Evolutionary conservation across 1,140 invertebrate species (phyloP).

Genomic region (Bombus confusus): DNA sequence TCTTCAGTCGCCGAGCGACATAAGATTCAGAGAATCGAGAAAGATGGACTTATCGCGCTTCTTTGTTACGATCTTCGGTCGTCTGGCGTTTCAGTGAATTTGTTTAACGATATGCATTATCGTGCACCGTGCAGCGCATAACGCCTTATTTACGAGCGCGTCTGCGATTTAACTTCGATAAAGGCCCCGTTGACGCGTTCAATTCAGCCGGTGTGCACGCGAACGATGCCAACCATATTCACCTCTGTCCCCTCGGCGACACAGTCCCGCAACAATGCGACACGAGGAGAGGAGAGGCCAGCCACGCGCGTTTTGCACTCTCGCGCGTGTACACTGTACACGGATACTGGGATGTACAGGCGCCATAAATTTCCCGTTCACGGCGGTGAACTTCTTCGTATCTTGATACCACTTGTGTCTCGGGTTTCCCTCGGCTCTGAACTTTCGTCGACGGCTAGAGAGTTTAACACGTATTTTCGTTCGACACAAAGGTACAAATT

Average conservation of each 20-base stretch:
- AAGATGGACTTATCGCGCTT: too few species aligned
- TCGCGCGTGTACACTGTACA: background rate
- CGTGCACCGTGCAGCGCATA: constrained; percentile 18
- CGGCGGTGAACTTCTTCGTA: constrained; percentile 40
- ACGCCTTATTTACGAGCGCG: constrained; percentile 30
- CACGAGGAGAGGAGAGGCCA: background rate
- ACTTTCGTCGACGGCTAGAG: constrained; percentile 35
- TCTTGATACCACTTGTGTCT: constrained; percentile 40
- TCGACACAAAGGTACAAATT: constrained; percentile 51
- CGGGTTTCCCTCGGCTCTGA: constrained; percentile 51
- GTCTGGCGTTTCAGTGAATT: constrained; percentile 35
- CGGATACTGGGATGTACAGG: constrained; percentile 17
- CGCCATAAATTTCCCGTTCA: constrained; percentile 37
- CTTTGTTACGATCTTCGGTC: background rate
- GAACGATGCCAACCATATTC: constrained; percentile 13
- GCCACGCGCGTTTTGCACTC: constrained; percentile 12
- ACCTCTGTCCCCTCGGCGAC: constrained; percentile 1
- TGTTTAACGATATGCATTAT: constrained; percentile 50
- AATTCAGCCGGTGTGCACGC: constrained; percentile 28
- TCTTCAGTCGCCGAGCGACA: too few species aligned
- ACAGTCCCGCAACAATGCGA: constrained; percentile 26
- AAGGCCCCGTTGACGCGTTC: constrained; percentile 40
- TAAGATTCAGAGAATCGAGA: too few species aligned
- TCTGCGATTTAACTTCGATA: constrained; percentile 28
- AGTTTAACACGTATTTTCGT: constrained; percentile 46